Conservation (phyloP, 2,113 vertebrate species). For the Ceyx margarethae region DNA sequence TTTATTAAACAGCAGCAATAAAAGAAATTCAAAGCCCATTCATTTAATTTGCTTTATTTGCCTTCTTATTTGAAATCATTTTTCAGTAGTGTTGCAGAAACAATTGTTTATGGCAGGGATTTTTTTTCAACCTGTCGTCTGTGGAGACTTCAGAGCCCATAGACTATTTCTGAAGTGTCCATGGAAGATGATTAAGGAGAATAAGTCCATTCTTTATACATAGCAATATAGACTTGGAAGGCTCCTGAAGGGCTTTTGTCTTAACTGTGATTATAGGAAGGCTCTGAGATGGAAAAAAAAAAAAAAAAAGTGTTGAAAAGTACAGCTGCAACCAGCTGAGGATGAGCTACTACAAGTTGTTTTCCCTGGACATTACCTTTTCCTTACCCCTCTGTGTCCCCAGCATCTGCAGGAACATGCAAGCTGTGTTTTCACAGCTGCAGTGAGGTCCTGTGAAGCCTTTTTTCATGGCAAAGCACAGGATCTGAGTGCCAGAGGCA, state of each 20-base stretch:
- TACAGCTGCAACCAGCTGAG: background rate
- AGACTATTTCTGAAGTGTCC: background rate
- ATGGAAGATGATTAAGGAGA: background rate
- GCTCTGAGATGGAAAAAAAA: background rate
- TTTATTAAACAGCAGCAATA: background rate
- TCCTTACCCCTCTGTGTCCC: background rate
- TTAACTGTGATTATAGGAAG: background rate
- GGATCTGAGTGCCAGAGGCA: background rate
- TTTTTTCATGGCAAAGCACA: background rate
- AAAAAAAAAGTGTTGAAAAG: background rate
- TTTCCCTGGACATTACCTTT: background rate
- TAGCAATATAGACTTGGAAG: background rate
- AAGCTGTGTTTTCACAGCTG: background rate
- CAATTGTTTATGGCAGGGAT: background rate
- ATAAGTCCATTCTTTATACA: background rate
- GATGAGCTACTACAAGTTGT: background rate
- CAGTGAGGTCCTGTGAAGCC: background rate
- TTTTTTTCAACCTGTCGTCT: background rate
- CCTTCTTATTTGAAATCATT: background rate
- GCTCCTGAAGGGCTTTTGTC: background rate
- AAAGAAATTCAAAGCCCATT: rapidly evolving
- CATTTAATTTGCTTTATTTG: background rate
- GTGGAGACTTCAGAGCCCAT: background rate
- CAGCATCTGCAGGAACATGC: background rate
- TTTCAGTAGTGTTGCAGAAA: background rate